A percentile compares a stretch with the other conserved stretches of the same genome.
Conservation (phyloP, 2,797 vertebrate genomes). For the Malacoraja senta region DNA sequence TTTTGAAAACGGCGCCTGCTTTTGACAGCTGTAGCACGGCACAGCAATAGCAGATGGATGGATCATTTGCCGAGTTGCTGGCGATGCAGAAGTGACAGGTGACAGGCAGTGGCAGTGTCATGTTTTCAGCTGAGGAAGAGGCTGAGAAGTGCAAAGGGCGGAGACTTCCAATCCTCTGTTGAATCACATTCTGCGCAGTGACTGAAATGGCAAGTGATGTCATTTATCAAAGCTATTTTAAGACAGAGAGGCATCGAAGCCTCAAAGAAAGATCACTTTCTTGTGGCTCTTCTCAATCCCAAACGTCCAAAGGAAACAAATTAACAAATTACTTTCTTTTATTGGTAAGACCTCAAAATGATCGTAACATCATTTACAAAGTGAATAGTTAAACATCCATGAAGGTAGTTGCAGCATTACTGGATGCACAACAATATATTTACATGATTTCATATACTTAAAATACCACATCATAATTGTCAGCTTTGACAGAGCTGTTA, state of each 20-base stretch:
- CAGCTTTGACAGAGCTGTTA: not conserved
- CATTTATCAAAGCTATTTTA: conserved; percentile 1
- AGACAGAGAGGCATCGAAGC: not conserved
- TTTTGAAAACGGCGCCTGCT: not conserved
- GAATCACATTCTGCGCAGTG: not conserved
- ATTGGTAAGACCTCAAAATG: not conserved
- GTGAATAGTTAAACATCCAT: not conserved
- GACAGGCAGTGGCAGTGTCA: not conserved
- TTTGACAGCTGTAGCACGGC: conserved; percentile 4
- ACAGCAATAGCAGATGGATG: conserved; percentile 10
- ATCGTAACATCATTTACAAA: not conserved
- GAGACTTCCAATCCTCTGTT: not conserved
- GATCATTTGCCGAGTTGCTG: conserved; percentile 13
- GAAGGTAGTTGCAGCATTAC: not conserved
- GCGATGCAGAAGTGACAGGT: conserved; percentile 9
- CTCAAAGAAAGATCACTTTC: not conserved
- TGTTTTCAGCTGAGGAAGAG: conserved; percentile 25
- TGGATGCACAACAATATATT: not conserved
- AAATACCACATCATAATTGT: not conserved
- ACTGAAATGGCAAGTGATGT: not conserved
- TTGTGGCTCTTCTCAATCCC: not conserved
- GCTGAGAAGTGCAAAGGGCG: not conserved
- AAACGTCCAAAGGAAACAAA: not conserved
- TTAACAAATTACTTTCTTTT: not conserved
- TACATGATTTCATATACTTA: not conserved